Base-by-base conservation (phyloP, 2,797 vertebrate species). In the Hippocampus kuda region DNA sequence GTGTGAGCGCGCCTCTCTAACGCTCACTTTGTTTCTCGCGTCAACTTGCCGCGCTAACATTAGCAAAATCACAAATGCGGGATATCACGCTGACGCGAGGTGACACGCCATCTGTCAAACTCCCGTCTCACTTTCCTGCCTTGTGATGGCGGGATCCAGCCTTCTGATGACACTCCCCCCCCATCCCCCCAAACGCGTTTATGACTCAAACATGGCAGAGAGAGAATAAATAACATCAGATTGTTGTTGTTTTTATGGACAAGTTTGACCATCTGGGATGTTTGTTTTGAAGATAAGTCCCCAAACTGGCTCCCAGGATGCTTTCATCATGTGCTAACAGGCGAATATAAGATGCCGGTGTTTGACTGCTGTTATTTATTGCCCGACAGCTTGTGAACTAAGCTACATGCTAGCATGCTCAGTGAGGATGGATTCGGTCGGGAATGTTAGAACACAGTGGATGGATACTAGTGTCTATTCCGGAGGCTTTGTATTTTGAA, bases 41-140 rank as follows among this genome's bases (percentile, higher is more conserved):
- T 27, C 77, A 72, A 77, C 64, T 75, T 77, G 69, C 77, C 74
- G 64, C 63, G 51, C 76, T 20, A 67, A 76, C 77, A 85, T 85
- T 78, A 82, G 74, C 74, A 77, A 72, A 82, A 75, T 64, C 73
- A 51, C 66, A 73, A 69, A 38, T 30, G 27, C n/a, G 72, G 73
- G 81, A 74, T 74, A 67, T 82, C 82, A 83, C 56, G 71, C 80
- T 70, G 85, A 85, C 68, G 72, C 22, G 74, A 88, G 85, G 85
- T 87, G 84, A 85, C 82, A 74, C 72, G 62, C 83, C 85, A 87
- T 88, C 86, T 89, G 88, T 89, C 84, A 86, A 83, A 84, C 71
- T 81, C 69, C 73, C 20, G 81, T 74, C 81, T 88, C 77, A 78
- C 76, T 42, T 66, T 38, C 60, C 70, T 68, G 70, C 77, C 68